Base-by-base conservation (phyloP, 2,888 invertebrate species). In the Euclidia mi region DNA sequence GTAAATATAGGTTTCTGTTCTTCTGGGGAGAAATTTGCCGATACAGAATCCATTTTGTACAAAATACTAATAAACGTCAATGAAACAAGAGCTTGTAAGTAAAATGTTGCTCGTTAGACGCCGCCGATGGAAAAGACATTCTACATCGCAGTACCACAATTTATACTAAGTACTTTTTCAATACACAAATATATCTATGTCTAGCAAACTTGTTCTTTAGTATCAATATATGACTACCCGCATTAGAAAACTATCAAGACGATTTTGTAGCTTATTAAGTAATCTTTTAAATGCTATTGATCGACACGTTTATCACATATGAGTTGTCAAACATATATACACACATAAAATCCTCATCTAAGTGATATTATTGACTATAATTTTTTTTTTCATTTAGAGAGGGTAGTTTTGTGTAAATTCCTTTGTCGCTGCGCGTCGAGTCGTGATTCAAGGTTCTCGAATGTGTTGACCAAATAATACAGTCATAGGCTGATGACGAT, bases 1-100 rank as follows among this genome's bases (percentile, higher is more conserved):
- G 87, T 84, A 71, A 89, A 89, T 52, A 86, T 83, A 1, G 84
- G 70, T 62, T 85, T 90, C 12, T 78, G 79, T 28, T 90, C 89
- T 29, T 88, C 89, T 66, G 83, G 74, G 56, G 71, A 78, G 58
- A 71, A 88, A 68, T 84, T 84, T 45, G 72, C 85, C 20, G 84
- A 70, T 65, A 84, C 73, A 10, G 83, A 76, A 56, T 87, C 82
- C 84, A 89, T 74, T 38, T 55, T 59, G 35, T 46, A 53, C 17
- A 48, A 38, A 29, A 31, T 20, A 15, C n/a, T 37, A 43, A 38
- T n/a, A 3, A 35, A 42, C n/a, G 2, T 1, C 15, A 45, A 42
- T 7, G 29, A 50, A 45, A 31, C 12, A 42, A 34, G 7, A 34
- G 14, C 14, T 14, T 34, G 14, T 2, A 34, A 12, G 48, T 35